Conservation (phyloP, 2,797 vertebrate species). For the Babyrousa celebensis region DNA sequence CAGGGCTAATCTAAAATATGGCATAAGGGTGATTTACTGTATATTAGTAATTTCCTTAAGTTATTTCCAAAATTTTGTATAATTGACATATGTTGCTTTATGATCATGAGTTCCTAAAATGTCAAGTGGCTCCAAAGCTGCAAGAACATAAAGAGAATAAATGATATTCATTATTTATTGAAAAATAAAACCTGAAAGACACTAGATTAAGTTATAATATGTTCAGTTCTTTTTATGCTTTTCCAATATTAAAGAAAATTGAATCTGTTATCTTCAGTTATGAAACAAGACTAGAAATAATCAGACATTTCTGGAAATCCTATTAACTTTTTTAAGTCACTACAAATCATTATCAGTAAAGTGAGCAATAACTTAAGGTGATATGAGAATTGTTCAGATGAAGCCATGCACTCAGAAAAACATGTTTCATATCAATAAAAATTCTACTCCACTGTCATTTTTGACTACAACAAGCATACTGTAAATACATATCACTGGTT, state of each 20-base stretch:
- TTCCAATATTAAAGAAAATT: conserved; percentile 1
- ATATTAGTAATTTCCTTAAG: background rate
- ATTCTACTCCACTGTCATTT: background rate
- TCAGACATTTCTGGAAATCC: conserved; percentile 2
- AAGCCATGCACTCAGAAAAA: conserved; percentile 9
- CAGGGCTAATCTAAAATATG: conserved; percentile 30
- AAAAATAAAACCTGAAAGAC: conserved; percentile 28
- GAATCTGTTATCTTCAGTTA: background rate
- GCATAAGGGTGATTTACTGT: background rate
- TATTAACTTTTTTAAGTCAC: background rate
- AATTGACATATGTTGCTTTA: background rate
- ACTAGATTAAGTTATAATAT: background rate
- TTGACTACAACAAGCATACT: background rate
- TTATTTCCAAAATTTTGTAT: conserved; percentile 11
- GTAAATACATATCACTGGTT: background rate
- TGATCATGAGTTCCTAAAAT: conserved; percentile 34
- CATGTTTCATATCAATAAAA: conserved; percentile 55
- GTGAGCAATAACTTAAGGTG: background rate
- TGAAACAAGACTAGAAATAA: background rate
- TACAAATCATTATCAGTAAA: conserved; percentile 23
- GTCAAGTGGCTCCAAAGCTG: background rate
- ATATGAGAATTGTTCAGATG: conserved; percentile 41
- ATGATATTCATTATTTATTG: background rate
- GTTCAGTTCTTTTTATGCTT: background rate
- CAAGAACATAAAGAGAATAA: background rate